A percentile compares a stretch with the other conserved stretches of the same genome.
Conservation (phyloP, 2,797 vertebrate species). For the Danio albolineatus region DNA sequence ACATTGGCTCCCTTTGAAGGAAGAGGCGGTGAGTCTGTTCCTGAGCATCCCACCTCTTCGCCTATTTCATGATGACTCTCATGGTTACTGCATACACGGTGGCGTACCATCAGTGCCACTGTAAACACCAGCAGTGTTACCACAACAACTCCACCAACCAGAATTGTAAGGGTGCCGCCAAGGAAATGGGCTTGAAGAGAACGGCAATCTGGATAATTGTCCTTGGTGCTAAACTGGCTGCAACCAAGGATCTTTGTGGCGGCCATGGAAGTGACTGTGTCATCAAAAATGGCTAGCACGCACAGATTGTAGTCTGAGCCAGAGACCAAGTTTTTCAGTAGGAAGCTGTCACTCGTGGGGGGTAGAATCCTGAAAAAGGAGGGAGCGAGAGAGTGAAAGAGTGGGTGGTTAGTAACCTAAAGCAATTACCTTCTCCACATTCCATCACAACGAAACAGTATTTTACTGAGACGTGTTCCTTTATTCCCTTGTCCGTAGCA, state of each 20-base stretch:
- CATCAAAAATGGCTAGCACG: conserved; percentile 97
- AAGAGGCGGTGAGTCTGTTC: conserved; percentile 73
- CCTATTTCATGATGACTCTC: conserved; percentile 46
- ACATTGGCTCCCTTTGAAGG: conserved; percentile 74
- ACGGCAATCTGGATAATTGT: conserved; percentile 94
- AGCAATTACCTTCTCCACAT: conserved; percentile 18
- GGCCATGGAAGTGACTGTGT: conserved; percentile 93
- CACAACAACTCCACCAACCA: conserved; percentile 96
- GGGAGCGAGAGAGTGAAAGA: conserved; percentile 8
- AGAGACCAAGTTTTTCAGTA: conserved; percentile 94
- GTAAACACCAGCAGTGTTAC: conserved; percentile 95
- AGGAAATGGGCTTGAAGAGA: conserved; percentile 95
- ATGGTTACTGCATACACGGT: conserved; percentile 81
- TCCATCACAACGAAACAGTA: conserved; percentile 8
- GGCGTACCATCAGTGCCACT: conserved; percentile 96
- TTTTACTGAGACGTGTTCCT: conserved; percentile 19
- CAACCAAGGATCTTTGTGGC: conserved; percentile 98
- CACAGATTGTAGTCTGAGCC: conserved; percentile 97
- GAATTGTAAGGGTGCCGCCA: conserved; percentile 96
- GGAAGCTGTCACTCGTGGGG: conserved; percentile 90
- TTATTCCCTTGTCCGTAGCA: conserved; percentile 31
- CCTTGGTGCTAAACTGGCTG: conserved; percentile 92
- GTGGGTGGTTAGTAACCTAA: conserved; percentile 12
- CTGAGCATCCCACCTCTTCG: conserved; percentile 79
- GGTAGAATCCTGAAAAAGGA: conserved; percentile 90